phyloP scores from a whole-genome alignment of 2,888 invertebrate species.

The Coenonympha glycerion region DNA sequence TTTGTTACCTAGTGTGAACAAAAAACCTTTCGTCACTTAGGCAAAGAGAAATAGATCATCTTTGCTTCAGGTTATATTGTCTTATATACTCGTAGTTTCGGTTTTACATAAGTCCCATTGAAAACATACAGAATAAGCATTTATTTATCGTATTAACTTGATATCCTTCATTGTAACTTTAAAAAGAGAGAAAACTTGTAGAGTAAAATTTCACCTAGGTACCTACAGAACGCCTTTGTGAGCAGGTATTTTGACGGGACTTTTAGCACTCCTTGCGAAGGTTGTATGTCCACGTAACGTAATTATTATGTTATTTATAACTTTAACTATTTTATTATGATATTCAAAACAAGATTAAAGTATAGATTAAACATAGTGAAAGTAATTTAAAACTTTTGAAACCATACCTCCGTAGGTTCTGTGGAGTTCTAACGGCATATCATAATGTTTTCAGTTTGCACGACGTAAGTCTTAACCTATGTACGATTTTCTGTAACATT shows the following conservation, averaged over 20 bases:
- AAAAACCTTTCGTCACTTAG: no score
- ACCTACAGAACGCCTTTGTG: no score
- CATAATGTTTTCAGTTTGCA: slow-evolving; percentile 2
- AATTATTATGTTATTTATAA: slow-evolving; percentile 67
- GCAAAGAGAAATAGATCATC: no score
- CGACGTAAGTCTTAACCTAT: slow-evolving; percentile 14
- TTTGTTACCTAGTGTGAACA: no score
- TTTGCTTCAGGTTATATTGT: no score
- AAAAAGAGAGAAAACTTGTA: no score
- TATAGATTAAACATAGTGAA: slow-evolving; percentile 55
- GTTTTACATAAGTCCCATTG: no score
- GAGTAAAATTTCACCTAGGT: no score
- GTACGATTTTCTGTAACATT: slow-evolving; percentile 1
- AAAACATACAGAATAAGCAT: no score
- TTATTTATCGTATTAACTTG: no score
- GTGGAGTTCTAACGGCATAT: slow-evolving; percentile 13
- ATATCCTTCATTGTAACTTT: no score
- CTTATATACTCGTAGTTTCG: no score
- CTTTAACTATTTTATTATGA: slow-evolving; percentile 58
- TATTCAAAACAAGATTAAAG: slow-evolving; percentile 49
- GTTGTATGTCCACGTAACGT: slow-evolving; percentile 70
- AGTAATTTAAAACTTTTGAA: slow-evolving; percentile 52
- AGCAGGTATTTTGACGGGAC: slow-evolving; percentile 7
- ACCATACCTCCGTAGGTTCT: slow-evolving; percentile 46
- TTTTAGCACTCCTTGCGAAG: slow-evolving; percentile 62